phyloP scores from a whole-genome alignment of 1,140 invertebrate species.

The Eumeta japonica region DNA sequence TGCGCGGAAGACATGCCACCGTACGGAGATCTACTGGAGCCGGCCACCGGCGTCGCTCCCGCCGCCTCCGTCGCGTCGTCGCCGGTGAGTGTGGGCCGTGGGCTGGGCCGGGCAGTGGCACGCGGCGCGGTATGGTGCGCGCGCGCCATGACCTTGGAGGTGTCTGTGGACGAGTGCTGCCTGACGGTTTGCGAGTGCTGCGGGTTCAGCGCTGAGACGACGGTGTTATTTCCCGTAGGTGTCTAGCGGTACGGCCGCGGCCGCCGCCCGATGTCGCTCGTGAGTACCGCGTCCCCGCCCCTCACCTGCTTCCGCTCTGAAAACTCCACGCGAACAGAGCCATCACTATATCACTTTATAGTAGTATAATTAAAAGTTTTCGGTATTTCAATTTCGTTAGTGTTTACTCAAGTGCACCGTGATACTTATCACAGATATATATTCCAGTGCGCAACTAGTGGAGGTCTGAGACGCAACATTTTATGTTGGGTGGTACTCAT shows the following conservation, averaged over 20 bases:
- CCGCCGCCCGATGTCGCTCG: conserved; percentile 40
- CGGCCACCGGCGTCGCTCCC: conserved; percentile 20
- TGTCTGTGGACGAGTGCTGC: conserved; percentile 45
- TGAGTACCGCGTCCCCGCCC: conserved; percentile 35
- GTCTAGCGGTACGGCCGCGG: conserved; percentile 41
- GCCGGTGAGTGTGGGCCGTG: conserved; percentile 27
- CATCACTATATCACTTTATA: no score
- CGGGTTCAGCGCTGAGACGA: conserved; percentile 53
- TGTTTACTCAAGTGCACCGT: conserved; percentile 22
- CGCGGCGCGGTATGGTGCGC: conserved; percentile 36
- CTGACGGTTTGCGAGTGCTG: conserved; percentile 54
- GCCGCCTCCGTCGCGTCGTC: conserved; percentile 22
- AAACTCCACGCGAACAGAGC: no score
- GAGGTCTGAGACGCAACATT: no score
- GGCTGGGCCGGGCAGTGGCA: conserved; percentile 20
- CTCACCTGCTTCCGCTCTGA: no score
- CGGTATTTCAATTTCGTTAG: conserved; percentile 4
- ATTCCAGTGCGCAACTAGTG: conserved; percentile 1
- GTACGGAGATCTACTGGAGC: conserved; percentile 50
- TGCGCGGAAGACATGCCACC: conserved; percentile 45
- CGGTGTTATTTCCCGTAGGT: conserved; percentile 51
- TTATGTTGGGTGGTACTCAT: no score
- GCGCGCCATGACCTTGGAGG: conserved; percentile 54
- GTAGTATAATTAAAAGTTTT: no score
- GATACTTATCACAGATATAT: conserved; percentile 2